Evolutionary conservation across 1,140 invertebrate genomes (phyloP).

Genomic region (Lordiphosa mommai): DNA sequence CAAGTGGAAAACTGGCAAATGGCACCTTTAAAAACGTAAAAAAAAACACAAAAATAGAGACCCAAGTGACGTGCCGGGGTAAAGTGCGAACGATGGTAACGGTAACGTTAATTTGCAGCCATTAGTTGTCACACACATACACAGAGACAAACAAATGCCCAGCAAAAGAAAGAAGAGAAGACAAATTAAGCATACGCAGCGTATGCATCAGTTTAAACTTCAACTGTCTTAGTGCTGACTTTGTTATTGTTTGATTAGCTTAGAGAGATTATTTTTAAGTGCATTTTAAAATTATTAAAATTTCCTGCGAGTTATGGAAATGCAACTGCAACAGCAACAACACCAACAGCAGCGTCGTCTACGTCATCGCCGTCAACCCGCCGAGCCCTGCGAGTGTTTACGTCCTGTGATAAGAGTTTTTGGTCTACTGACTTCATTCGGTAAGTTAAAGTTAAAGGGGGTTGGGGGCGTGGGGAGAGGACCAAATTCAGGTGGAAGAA

Average conservation of each 20-base stretch:
- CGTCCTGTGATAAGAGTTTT: constrained; percentile 77
- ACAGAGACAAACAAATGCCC: constrained; percentile 29
- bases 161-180: constrained; percentile 24
- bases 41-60: constrained; percentile 8
- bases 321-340: constrained; percentile 52
- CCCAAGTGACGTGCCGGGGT: constrained; percentile 18
- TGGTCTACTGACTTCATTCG: constrained; percentile 76
- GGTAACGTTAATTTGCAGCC: constrained; percentile 70
- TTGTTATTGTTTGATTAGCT: constrained; percentile 50
- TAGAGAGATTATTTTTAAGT: neutral
- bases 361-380: constrained; percentile 58
- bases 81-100: constrained; percentile 17
- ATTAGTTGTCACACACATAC: constrained; percentile 46
- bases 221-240: constrained; percentile 8
- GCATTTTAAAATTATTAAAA: neutral
- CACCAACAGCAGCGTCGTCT: constrained; percentile 45
- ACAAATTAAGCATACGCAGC: constrained; percentile 65
- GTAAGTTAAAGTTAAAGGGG: constrained; percentile 58
- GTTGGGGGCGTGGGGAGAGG: too few species aligned
- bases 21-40: constrained; percentile 24
- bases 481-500: constrained; percentile 42
- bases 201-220: constrained; percentile 36
- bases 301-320: neutral
- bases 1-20: constrained; percentile 29
- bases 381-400: constrained; percentile 70